phyloP scores from a whole-genome alignment of 2,797 vertebrate species.

The Chelmon rostratus region DNA sequence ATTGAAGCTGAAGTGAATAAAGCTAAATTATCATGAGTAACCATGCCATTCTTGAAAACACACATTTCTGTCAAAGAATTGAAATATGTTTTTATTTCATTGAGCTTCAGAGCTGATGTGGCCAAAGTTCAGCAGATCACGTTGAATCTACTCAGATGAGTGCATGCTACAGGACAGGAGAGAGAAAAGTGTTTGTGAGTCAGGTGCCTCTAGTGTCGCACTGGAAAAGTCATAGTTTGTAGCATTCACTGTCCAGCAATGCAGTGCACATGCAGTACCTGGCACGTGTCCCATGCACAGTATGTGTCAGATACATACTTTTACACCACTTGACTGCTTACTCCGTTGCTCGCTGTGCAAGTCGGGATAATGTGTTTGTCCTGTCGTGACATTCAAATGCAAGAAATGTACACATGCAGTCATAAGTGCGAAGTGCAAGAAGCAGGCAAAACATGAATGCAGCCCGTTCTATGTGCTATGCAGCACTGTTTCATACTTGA shows the following conservation, averaged over 20 bases:
- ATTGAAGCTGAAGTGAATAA: neutral
- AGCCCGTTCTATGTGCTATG: neutral
- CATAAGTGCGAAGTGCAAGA: neutral
- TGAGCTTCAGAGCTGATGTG: neutral
- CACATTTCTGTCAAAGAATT: neutral
- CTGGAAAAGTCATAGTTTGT: neutral
- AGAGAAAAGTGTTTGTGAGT: neutral
- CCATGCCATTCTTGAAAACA: neutral
- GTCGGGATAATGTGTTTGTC: neutral
- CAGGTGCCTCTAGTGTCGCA: neutral
- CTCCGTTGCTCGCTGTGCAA: neutral
- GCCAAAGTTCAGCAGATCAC: neutral
- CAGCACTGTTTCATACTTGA: neutral
- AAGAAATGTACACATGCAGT: neutral
- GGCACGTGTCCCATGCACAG: neutral
- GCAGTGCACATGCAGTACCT: neutral
- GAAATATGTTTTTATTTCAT: neutral
- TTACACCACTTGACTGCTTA: neutral
- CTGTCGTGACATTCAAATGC: neutral
- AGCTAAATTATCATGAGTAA: neutral
- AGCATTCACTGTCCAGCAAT: neutral
- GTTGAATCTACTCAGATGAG: neutral
- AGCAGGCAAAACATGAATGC: conserved; percentile 3
- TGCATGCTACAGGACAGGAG: neutral
- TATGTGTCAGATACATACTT: neutral